A percentile compares a stretch with the other conserved stretches of the same genome.
Evolutionary conservation across 1,140 invertebrate genomes (phyloP).

Genomic region (Zaprionus capensis): DNA sequence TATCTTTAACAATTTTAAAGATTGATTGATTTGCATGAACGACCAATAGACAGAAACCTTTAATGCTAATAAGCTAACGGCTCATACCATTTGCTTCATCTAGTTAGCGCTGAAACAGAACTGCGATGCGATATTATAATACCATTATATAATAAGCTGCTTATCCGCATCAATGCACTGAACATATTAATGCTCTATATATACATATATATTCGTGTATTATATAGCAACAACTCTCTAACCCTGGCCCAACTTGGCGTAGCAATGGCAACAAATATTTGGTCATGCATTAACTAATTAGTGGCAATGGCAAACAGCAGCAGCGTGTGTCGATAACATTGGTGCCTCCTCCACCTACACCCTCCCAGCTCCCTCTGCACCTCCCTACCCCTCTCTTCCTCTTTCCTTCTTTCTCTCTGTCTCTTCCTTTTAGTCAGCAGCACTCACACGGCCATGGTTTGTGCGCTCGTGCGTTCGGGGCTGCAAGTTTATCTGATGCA

Average conservation of each 20-base stretch:
- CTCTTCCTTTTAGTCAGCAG: conserved; percentile 32
- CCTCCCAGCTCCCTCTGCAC: conserved; percentile 2
- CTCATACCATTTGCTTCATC: background rate
- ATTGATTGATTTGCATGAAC: background rate
- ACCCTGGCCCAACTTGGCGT: background rate
- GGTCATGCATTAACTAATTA: conserved; percentile 75
- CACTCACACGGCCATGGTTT: conserved; percentile 42
- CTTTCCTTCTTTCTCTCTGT: conserved; percentile 22
- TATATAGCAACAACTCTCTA: conserved; percentile 2
- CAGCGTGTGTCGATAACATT: conserved; percentile 28
- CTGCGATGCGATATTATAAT: background rate
- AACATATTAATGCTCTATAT: background rate
- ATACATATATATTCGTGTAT: background rate
- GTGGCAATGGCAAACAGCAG: conserved; percentile 40
- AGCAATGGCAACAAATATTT: conserved; percentile 52
- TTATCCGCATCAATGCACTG: conserved; percentile 4
- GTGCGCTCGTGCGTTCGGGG: conserved; percentile 63
- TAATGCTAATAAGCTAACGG: too few species aligned
- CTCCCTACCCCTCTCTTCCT: background rate
- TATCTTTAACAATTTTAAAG: background rate
- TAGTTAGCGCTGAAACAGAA: background rate
- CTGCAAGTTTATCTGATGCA: conserved; percentile 75
- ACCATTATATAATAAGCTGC: background rate
- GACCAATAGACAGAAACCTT: too few species aligned
- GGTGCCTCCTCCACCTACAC: conserved; percentile 37